A percentile compares a stretch with the other conserved stretches of the same genome.
These are phyloP conservation scores for Anomalospiza imberbis DNA, from an alignment of 2,797 vertebrate genomes.

Conservation along the genomic window DNA sequence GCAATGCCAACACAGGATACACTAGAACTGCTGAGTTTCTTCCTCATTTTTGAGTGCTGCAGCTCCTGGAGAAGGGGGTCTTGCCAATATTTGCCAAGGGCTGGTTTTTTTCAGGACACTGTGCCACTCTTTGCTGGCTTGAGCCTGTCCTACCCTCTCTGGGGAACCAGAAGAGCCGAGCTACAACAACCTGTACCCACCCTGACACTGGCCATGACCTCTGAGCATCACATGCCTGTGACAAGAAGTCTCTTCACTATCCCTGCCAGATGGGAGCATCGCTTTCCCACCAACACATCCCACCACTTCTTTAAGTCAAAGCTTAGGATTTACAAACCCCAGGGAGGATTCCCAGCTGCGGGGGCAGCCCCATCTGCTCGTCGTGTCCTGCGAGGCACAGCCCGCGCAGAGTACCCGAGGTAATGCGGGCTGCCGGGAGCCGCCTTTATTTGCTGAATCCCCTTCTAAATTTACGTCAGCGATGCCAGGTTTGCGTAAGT, in stretches of 20 bases:
- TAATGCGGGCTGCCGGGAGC: neutral
- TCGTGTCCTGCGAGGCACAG: neutral
- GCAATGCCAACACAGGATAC: neutral
- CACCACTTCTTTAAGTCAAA: neutral
- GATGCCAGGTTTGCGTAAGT: neutral
- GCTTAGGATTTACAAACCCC: neutral
- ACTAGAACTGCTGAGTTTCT: neutral
- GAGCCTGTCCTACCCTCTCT: neutral
- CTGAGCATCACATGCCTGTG: neutral
- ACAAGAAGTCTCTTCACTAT: neutral
- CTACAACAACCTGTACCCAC: neutral
- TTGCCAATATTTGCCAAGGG: neutral
- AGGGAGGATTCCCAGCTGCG: neutral
- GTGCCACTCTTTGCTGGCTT: neutral
- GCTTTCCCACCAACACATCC: neutral
- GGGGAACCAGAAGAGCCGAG: neutral
- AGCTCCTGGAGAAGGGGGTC: neutral
- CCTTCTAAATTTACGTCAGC: neutral
- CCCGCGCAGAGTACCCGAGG: neutral
- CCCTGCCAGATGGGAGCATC: neutral
- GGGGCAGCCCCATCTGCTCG: neutral
- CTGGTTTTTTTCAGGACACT: neutral
- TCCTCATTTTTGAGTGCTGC: neutral
- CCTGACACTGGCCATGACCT: rapidly evolving
- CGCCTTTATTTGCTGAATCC: neutral